phyloP scores from a whole-genome alignment of 2,113 vertebrate genomes.

The Cebus imitator region DNA sequence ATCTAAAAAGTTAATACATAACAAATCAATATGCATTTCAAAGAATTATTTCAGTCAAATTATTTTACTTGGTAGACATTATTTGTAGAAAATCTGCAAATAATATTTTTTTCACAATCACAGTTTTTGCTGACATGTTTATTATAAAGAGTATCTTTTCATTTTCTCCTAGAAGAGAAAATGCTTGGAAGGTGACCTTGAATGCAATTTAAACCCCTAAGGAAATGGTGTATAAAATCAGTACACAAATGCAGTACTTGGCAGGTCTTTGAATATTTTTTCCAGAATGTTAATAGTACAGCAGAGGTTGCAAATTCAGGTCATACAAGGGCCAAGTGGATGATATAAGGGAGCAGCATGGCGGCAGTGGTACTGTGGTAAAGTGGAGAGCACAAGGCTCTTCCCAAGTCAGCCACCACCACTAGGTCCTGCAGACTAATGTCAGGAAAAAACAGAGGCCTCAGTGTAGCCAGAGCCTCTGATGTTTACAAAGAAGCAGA shows the following conservation, averaged over 20 bases:
- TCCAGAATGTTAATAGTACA: neutral
- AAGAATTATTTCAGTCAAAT: constrained; percentile 37
- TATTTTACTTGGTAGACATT: constrained; percentile 32
- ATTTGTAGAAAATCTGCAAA: constrained; percentile 58
- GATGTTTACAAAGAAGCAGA: neutral
- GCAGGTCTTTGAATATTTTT: neutral
- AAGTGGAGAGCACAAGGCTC: neutral
- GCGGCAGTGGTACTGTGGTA: neutral
- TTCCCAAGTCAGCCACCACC: neutral
- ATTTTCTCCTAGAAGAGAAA: neutral
- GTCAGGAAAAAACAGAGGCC: neutral
- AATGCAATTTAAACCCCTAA: constrained; percentile 30
- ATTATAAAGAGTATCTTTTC: constrained; percentile 24
- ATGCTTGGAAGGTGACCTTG: neutral
- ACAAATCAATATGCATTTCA: constrained; percentile 19
- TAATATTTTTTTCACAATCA: constrained; percentile 33
- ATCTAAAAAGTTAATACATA: neutral
- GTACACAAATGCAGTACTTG: neutral
- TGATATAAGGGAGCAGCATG: neutral
- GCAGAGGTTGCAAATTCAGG: neutral
- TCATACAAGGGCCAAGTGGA: neutral
- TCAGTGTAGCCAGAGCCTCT: neutral
- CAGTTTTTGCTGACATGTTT: neutral
- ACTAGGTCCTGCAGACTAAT: neutral
- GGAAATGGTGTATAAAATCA: constrained; percentile 1